These are phyloP conservation scores for Hippocampus barbouri DNA, from an alignment of 2,113 vertebrate genomes.

Conservation along the genomic window DNA sequence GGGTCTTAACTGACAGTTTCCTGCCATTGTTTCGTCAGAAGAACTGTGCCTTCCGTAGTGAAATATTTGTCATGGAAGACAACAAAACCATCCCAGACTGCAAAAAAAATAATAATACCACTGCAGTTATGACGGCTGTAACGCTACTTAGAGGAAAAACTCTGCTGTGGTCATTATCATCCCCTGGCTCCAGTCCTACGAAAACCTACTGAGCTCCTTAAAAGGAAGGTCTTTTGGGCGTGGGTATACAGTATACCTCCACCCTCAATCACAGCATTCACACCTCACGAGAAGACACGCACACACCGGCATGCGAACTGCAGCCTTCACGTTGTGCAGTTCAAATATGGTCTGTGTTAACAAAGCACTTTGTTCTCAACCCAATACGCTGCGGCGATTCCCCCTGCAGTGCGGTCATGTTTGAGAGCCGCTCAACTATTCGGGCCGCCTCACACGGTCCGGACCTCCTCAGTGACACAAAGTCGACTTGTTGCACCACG, in stretches of 20 bases:
- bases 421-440: conserved; percentile 2
- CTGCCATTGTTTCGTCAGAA: not conserved
- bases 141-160: no score
- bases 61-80: no score
- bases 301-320: not conserved
- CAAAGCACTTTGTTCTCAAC: conserved; percentile 3
- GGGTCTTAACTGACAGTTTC: not conserved
- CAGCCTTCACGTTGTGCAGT: not conserved
- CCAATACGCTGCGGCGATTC: not conserved
- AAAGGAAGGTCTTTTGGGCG: no score
- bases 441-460: not conserved
- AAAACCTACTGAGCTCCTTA: no score
- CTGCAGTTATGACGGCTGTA: no score
- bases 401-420: not conserved
- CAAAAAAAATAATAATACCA: no score
- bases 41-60: not conserved
- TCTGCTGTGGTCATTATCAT: no score
- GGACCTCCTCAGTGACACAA: not conserved
- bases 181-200: no score
- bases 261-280: no score
- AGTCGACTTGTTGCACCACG: conserved; percentile 13
- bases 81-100: no score
- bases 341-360: not conserved
- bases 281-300: no score
- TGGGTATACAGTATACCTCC: no score